Evolutionary conservation across 2,797 vertebrate genomes (phyloP), one percentile per base, ranked within the genome.

Genomic region (Ateles fusciceps): DNA sequence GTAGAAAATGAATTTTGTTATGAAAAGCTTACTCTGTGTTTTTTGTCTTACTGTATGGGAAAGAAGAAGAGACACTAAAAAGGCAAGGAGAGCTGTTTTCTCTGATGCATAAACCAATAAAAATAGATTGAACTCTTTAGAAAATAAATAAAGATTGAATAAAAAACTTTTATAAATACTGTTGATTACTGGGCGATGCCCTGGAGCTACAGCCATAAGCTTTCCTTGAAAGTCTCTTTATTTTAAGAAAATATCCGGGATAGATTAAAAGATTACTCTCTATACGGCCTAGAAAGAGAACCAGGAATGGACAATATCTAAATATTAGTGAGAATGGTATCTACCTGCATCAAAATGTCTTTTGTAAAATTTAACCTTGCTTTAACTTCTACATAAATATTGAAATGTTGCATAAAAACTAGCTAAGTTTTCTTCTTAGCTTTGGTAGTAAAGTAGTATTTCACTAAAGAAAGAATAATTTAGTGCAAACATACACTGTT

Each of bases 131-230:
- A 64, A 93, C 8, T 71, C 76, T 68, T 76, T 28, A 89, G 78
- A 94, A 24, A 79, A 83, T 64, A 92, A 94, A 88, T 55, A 94
- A 89, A 26, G 39, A 75, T 68, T 86, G 89, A 97, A 61, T 26
- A 80, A 50, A 95, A 52, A 17, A 5, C 13, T 81, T 8, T 68
- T 61, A 2, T n/a, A 87, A 61, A 42, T 33, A 14, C 55, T 84
- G 13, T 19, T 59, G 52, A 11, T 28, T 83, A 30, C 71, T 90
- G 28, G 26, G 19, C 33, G 30, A 71, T 93, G 75, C 14, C 48
- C 79, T 92, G 46, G 59, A 86, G n/a, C 33, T 64, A 55, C 4
- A 83, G 15, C 9, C 36, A 75, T 26, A 80, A 57, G 19, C 12
- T 48, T 55, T 12, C 57, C n/a, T 93, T 76, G 48, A 91, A 92